Percentiles rank a stretch among this genome's conserved stretches.
Conservation (phyloP, 2,888 invertebrate genomes). For the Pyralis farinalis region DNA sequence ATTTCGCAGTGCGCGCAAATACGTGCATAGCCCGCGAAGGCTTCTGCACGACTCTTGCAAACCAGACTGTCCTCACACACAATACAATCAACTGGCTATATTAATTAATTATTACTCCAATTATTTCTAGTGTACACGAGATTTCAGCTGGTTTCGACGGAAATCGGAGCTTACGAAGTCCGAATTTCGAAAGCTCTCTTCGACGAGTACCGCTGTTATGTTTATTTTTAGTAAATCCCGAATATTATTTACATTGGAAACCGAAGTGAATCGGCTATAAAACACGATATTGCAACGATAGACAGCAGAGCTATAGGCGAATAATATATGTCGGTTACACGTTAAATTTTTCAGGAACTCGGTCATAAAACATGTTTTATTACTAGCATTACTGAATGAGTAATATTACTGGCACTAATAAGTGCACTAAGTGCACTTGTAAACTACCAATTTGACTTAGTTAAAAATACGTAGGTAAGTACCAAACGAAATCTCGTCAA, state of each 20-base stretch:
- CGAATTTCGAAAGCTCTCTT: conserved; percentile 3
- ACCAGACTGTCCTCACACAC: conserved; percentile 35
- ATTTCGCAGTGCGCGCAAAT: conserved; percentile 27
- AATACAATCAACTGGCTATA: conserved; percentile 30
- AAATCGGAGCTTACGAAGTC: not conserved
- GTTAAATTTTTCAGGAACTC: not conserved
- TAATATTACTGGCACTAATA: too few species aligned
- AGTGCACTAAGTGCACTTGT: too few species aligned
- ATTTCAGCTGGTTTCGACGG: conserved; percentile 59
- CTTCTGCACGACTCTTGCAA: conserved; percentile 38
- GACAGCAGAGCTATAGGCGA: not conserved
- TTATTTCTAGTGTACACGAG: conserved; percentile 70
- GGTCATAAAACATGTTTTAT: too few species aligned
- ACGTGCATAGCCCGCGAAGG: conserved; percentile 45
- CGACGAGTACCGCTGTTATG: conserved; percentile 17
- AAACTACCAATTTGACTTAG: too few species aligned
- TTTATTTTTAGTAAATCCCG: conserved; percentile 52
- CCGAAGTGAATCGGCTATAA: conserved; percentile 31
- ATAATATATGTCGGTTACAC: not conserved
- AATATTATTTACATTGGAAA: conserved; percentile 44
- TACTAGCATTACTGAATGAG: too few species aligned
- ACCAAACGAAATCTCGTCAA: too few species aligned
- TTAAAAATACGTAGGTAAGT: too few species aligned
- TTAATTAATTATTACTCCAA: conserved; percentile 62
- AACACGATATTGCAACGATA: conserved; percentile 13